Evolutionary conservation across 2,113 vertebrate species (phyloP), one percentile per base, ranked within the genome.

Genomic region (Microcebus murinus): DNA sequence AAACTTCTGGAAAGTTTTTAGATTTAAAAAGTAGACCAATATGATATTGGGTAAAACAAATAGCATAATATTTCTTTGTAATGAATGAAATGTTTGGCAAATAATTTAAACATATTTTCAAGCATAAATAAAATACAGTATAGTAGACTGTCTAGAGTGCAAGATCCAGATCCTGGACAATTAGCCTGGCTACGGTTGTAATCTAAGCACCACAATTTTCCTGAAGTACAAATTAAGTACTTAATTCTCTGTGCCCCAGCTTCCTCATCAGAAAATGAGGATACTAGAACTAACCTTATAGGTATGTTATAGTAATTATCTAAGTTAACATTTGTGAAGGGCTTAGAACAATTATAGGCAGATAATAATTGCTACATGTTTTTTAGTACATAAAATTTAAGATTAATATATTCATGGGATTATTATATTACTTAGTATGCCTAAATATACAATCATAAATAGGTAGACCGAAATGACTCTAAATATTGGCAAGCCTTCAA

Each of bases 211-310:
- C 14, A 85, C 3, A 1, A 39, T 25, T 61, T 95, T 13, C 7
- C 1, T 34, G 15, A 3, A 67, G 34, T 29, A 17, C 2, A 20
- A 77, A 57, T 63, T 77, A 74, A 61, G 8, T 63, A 74, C 10
- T 55, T 55, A 55, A 63, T 86, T 73, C 15, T 71, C 11, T 76
- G 11, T 39, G 6, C 4, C 10, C 87, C 25, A 48, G 25, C 3
- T 92, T 96, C 20, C 67, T 92, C 48, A 86, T 42, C 29, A 90
- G 52, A n/a, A 92, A 79, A 39, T 36, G 12, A 81, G 29, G 6
- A 14, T 65, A 36, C 11, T 29, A 81, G n/a, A n/a, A 87, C 9
- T 77, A 12, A 82, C 0, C 6, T 65, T 21, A 13, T 3, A 13
- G 1, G 14, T 74, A 17, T 50, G 3, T 80, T 74, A 50, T 4